Evolutionary conservation across 2,113 vertebrate species (phyloP).

Genomic region (Calonectris borealis): DNA sequence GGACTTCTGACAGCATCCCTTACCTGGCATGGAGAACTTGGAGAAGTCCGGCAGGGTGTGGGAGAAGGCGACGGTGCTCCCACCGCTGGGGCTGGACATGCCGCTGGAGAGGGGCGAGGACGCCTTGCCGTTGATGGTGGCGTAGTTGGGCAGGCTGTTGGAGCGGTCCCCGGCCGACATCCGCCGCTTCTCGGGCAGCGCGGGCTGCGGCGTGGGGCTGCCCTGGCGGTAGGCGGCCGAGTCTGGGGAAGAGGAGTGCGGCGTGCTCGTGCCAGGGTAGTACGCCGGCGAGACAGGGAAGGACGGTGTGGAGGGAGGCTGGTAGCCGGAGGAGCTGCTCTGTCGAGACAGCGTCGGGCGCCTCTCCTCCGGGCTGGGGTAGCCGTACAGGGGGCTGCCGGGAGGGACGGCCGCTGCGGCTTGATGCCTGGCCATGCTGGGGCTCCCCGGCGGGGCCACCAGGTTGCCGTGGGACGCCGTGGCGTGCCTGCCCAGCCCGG

Average conservation of each 20-base stretch:
- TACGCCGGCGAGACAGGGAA: conserved; percentile 88
- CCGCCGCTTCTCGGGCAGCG: conserved; percentile 90
- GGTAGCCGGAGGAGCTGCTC: conserved; percentile 93
- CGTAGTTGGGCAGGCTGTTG: conserved; percentile 84
- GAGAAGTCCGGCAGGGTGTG: conserved; percentile 95
- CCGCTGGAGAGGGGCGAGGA: conserved; percentile 83
- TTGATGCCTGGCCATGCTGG: conserved; percentile 83
- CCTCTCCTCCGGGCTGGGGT: conserved; percentile 87
- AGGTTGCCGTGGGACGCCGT: conserved; percentile 71
- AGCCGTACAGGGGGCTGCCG: conserved; percentile 88
- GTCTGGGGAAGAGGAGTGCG: conserved; percentile 78
- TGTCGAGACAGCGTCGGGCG: conserved; percentile 87
- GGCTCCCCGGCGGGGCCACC: conserved; percentile 81
- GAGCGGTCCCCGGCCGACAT: conserved; percentile 90
- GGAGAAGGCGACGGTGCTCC: conserved; percentile 83
- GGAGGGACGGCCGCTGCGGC: conserved; percentile 61
- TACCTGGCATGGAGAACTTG: conserved; percentile 92
- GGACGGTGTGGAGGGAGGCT: conserved; percentile 90
- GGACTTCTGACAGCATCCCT: not conserved
- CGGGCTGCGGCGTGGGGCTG: conserved; percentile 79
- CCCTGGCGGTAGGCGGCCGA: conserved; percentile 82
- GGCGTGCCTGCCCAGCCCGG: conserved; percentile 51
- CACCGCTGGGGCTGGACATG: conserved; percentile 76
- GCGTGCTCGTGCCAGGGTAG: conserved; percentile 75
- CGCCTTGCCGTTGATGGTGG: conserved; percentile 89